Conservation (phyloP, 2,797 vertebrate genomes). For the Enteromius fasciolatus region DNA sequence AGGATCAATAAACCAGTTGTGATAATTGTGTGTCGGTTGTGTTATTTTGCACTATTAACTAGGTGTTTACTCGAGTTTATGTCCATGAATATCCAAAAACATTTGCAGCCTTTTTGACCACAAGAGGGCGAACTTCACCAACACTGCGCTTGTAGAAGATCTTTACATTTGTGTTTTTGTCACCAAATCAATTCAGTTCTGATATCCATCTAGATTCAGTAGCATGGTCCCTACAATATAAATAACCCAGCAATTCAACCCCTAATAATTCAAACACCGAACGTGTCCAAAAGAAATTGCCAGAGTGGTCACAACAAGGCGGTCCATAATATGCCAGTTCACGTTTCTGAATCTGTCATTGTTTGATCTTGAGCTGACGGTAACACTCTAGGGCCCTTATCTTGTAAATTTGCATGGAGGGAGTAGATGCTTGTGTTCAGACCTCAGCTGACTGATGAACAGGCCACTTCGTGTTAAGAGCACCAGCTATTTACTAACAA, state of each 20-base stretch:
- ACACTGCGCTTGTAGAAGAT: not conserved
- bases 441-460: slow-evolving; percentile 25
- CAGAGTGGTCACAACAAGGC: not conserved
- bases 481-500: slow-evolving; percentile 20
- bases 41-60: slow-evolving; percentile 13
- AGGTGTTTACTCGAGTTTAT: not conserved
- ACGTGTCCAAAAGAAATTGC: not conserved
- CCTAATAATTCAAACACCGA: not conserved
- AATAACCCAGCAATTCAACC: too few relatives aligned
- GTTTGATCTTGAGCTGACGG: slow-evolving; percentile 15
- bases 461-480: slow-evolving; percentile 30
- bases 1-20: slow-evolving; percentile 71
- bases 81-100: not conserved
- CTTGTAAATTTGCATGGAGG: not conserved
- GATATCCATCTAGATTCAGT: not conserved
- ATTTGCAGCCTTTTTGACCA: not conserved
- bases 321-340: slow-evolving; percentile 25
- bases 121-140: slow-evolving; percentile 34
- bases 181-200: not conserved
- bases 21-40: slow-evolving; percentile 29
- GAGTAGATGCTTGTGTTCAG: slow-evolving; percentile 27
- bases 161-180: not conserved
- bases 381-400: not conserved
- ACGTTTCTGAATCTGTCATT: not conserved
- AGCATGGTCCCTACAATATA: not conserved